Base-by-base conservation (phyloP, 1,140 invertebrate genomes). In the Hermatobates lingyangjiaoensis region DNA sequence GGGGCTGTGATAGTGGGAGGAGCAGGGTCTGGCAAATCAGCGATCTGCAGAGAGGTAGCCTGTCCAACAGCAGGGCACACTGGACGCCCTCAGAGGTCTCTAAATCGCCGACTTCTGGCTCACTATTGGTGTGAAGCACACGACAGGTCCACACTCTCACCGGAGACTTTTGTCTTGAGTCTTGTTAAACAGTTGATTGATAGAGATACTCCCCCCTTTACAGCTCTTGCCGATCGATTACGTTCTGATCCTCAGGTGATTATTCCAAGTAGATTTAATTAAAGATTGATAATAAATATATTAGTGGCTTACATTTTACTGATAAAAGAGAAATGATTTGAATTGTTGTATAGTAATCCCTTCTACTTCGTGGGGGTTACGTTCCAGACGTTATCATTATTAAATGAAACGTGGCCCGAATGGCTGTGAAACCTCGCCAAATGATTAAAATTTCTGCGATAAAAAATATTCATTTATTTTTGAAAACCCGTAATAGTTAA, bases 1-100 rank as follows among this genome's bases (percentile, higher is more conserved):
- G 89, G 88, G 0, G 81, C 84, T 1, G 67, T 92, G 14, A 75
- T 91, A 46, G 72, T 92, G 48, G 88, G 87, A 2, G 85, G 87
- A 1, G 80, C 88, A 0, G 92, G 91, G 21, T 88, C 87, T 57
- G 91, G 91, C 0, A 86, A 81, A 65, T 87, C 78, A 5, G 83
- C 77, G 1, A 70, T 95, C 1, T 91, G 89, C 61, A 80, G 80
- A 21, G 86, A 92, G 63, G 63, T 87, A n/a, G 79, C 80, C 7
- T 75, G 74, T 65, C 84, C 83, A 0, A 79, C 80, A 0, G 71
- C 67, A 1, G 78, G 74, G 15, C 74, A 73, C 24, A 72, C 73
- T 30, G 76, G 76, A 1, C 63, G 77, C 3, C 79, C 80, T 56
- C 81, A 84, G 61, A 66, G 79, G 7, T 73, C 75, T 1, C 65